Evolutionary conservation across 2,888 invertebrate species (phyloP).

Genomic region (Drosophila melanocephala): DNA sequence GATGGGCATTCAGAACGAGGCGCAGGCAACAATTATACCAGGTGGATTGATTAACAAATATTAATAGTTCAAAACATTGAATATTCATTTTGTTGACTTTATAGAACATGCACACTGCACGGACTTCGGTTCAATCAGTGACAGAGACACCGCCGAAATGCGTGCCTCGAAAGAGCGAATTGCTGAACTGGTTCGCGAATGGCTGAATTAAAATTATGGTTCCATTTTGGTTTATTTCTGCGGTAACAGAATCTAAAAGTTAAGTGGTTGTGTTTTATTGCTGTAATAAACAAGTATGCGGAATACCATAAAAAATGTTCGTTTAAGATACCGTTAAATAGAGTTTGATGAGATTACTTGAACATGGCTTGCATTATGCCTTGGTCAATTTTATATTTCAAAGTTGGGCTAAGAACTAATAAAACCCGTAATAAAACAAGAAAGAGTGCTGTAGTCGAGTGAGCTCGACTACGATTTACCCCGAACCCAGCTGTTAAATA

Average conservation of each 20-base stretch:
- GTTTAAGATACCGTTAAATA: too few species aligned
- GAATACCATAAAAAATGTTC: not conserved
- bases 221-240: not conserved
- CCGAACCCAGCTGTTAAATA: too few species aligned
- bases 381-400: not conserved
- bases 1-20: constrained; percentile 85
- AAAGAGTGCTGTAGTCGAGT: too few species aligned
- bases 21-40: constrained; percentile 79
- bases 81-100: not conserved
- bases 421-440: not conserved
- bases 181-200: constrained; percentile 79
- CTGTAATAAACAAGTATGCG: constrained; percentile 27
- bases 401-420: constrained; percentile 3
- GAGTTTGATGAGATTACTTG: not conserved
- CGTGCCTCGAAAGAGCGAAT: constrained; percentile 80
- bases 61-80: not conserved
- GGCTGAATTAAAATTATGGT: constrained; percentile 61
- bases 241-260: constrained; percentile 15
- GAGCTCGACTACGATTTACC: too few species aligned
- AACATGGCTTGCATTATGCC: not conserved
- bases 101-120: constrained; percentile 83
- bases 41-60: constrained; percentile 41
- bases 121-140: constrained; percentile 82
- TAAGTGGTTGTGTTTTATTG: constrained; percentile 4
- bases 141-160: constrained; percentile 75